Evolutionary conservation across 1,140 invertebrate species (phyloP), one percentile per base, ranked within the genome.

Genomic region (Drosophila parabipectinata): DNA sequence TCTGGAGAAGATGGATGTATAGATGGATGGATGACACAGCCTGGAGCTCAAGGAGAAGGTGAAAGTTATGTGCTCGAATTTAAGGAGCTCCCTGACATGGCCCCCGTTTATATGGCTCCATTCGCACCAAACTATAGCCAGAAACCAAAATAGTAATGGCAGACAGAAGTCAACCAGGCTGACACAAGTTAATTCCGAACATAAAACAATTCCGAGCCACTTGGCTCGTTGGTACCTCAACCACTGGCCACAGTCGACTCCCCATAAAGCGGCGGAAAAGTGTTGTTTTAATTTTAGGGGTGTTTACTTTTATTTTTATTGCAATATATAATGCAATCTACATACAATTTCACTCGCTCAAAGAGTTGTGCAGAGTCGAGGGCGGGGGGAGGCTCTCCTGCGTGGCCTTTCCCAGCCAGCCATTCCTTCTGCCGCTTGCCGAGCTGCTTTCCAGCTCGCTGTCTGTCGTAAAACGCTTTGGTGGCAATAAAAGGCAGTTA

Each of bases 401-500:
- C 8, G 8, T 45, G 1, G 2, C 44, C 44, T 10, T 21, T 21
- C 44, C 15, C 44, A 44, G 10, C 15, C 44, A 44, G 10, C 18
- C 44, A 10, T 21, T 47, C 44, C 44, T 47, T 21, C 44, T 28
- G 26, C 26, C 26, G 5, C 28, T 60, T 44, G 58, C 21, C 21
- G 21, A 21, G 21, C 52, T 26, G 26, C 55, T 50, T 37, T 37
- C 41, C 64, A 24, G 48, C 30, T 56, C 47, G 32, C 59, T 83
- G 76, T 58, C 64, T 88, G 83, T 88, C 83, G 84, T 88, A 88
- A 88, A 88, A 89, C 84, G 83, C 79, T 89, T 88, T 88, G 83
- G 72, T 89, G 76, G 83, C 83, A 88, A 89, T 88, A 88, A 88
- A 88, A 88, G 66, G 84, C 83, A 89, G 84, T 88, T 89, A 88